Evolutionary conservation across 2,797 vertebrate genomes (phyloP), one percentile per base, ranked within the genome.

Genomic region (Eutrigla gurnardus): DNA sequence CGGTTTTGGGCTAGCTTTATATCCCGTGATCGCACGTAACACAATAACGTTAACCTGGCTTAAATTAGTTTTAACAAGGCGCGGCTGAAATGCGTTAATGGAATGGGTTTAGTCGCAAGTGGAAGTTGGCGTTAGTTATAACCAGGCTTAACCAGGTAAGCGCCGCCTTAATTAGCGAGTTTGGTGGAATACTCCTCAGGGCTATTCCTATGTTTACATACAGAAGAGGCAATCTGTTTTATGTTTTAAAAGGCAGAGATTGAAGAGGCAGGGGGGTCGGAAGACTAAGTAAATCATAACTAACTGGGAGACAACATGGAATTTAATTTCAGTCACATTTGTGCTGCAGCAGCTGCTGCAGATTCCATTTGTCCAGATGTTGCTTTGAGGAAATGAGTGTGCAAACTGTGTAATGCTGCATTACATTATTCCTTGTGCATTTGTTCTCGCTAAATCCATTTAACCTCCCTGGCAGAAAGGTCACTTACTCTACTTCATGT

Each of bases 231-330:
- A 58, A 45, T 25, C 25, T 43, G 15, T 61, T 60, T 58, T 12
- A 43, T 59, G 43, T 43, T 40, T 37, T 9, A 11, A 42, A 60
- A 47, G 50, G 15, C 13, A 55, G 15, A 37, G 39, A 42, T 6
- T 40, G 39, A 64, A 47, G n/a, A 65, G 37, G 2, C 54, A 40
- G 25, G 17, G 17, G 53, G 49, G 9, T 32, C 11, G 49, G 18
- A 9, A 81, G 57, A 75, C 59, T 53, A 69, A 70, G n/a, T 75
- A 75, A 71, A 65, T 71, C 62, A 46, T 36, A 66, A 17, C 39
- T 42, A 50, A 52, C 55, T 63, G 7, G 12, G 17, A 55, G 52
- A 12, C 42, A 39, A 54, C 32, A 18, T 37, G 61, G 15, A 0
- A 36, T 42, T 75, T 61, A 17, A 13, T 32, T 39, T 37, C 33